phyloP scores from a whole-genome alignment of 2,113 vertebrate species.

The Aspiorhynchus laticeps region DNA sequence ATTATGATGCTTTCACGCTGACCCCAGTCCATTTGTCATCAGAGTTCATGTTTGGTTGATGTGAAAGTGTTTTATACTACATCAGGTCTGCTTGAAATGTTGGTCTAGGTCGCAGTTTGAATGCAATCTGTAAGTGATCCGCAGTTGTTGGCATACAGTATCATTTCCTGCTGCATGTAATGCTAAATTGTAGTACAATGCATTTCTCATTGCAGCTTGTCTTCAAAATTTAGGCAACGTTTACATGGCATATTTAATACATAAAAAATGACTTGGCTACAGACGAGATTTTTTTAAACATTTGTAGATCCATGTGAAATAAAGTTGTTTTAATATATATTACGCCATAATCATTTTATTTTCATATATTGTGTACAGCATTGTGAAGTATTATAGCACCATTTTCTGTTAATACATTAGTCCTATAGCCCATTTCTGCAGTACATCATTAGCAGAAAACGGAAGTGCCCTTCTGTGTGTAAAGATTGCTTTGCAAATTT shows the following conservation, averaged over 20 bases:
- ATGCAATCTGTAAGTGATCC: not conserved
- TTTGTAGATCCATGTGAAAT: not conserved
- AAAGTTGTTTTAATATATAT: not conserved
- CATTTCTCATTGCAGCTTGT: not conserved
- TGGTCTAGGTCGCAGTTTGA: not conserved
- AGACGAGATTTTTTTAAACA: not conserved
- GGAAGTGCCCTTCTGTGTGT: not conserved
- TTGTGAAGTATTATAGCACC: not conserved
- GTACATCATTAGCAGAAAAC: not conserved
- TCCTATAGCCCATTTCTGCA: not conserved
- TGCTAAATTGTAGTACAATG: not conserved
- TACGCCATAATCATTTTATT: not conserved
- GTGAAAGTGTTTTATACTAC: not conserved
- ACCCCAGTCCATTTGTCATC: constrained; percentile 5
- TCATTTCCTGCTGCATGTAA: not conserved
- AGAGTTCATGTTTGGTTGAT: not conserved
- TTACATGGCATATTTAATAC: not conserved
- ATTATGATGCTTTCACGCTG: not conserved
- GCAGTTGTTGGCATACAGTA: not conserved
- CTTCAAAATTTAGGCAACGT: not conserved
- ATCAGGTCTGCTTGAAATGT: not conserved
- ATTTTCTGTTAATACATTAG: not conserved
- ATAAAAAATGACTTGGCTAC: not conserved
- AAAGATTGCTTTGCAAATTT: not conserved
- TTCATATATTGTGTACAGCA: too few relatives aligned